Percentiles rank a stretch among this genome's conserved stretches.
Evolutionary conservation across 2,888 invertebrate species (phyloP).

Genomic region (Muschampia plurimacula): DNA sequence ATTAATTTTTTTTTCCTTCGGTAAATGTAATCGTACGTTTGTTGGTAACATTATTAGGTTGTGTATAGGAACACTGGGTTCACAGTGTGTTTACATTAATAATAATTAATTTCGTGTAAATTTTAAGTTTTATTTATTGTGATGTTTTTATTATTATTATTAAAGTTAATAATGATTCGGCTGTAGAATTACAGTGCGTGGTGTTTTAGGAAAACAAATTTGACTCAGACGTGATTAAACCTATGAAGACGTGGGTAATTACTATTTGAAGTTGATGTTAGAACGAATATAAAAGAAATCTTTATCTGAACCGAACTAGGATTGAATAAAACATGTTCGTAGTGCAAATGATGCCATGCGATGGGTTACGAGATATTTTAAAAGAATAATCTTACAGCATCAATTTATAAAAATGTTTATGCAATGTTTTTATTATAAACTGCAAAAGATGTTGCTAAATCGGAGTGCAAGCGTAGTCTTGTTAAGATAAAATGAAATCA

Average conservation of each 20-base stretch:
- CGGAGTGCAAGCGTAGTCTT: no score
- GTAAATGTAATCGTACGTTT: slow-evolving; percentile 35
- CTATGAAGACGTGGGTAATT: background rate
- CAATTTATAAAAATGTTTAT: no score
- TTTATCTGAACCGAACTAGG: no score
- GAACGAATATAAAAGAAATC: no score
- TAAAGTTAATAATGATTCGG: slow-evolving; percentile 44
- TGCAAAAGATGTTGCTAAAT: no score
- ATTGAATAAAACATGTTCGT: background rate
- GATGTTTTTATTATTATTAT: slow-evolving; percentile 58
- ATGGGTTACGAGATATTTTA: no score
- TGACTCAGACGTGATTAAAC: slow-evolving; percentile 11
- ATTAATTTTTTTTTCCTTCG: slow-evolving; percentile 21
- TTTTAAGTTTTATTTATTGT: slow-evolving; percentile 74
- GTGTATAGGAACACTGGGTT: slow-evolving; percentile 62
- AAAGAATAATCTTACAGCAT: no score
- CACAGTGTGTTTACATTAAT: slow-evolving; percentile 44
- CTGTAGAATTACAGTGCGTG: slow-evolving; percentile 28
- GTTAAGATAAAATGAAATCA: no score
- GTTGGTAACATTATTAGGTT: slow-evolving; percentile 60
- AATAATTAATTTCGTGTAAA: slow-evolving; percentile 54
- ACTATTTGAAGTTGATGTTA: no score
- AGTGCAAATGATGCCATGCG: no score
- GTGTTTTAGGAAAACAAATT: slow-evolving; percentile 3
- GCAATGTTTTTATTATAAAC: no score